phyloP scores from a whole-genome alignment of 2,888 invertebrate genomes.

The Tipula unca region DNA sequence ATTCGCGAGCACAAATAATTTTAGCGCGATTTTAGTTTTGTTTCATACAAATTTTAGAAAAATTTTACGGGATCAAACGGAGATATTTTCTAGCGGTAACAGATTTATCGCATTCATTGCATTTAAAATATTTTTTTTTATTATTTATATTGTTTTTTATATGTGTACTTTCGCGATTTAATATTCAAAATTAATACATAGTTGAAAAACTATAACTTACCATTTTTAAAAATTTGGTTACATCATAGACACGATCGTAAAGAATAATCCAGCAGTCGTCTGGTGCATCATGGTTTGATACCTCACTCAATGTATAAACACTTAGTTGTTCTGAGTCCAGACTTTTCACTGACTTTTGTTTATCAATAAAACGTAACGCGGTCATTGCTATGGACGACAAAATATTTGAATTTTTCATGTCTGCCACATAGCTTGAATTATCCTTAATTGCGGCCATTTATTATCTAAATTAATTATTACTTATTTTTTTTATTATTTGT shows the following conservation, averaged over 20 bases:
- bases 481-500: background rate
- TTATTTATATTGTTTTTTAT: background rate
- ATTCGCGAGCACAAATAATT: no score
- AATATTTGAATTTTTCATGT: slow-evolving; percentile 17
- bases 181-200: background rate
- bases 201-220: slow-evolving; percentile 43
- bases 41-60: background rate
- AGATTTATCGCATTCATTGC: background rate
- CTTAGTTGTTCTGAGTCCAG: slow-evolving; percentile 26
- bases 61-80: background rate
- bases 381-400: slow-evolving; percentile 21
- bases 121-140: background rate
- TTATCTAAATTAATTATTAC: background rate
- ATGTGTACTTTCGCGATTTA: background rate
- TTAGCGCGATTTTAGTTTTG: background rate
- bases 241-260: slow-evolving; percentile 77
- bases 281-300: slow-evolving; percentile 61
- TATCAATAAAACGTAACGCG: slow-evolving; percentile 23
- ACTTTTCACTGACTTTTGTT: slow-evolving; percentile 17
- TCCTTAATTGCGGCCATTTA: background rate
- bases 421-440: background rate
- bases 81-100: background rate
- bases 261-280: slow-evolving; percentile 81
- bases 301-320: slow-evolving; percentile 60
- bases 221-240: slow-evolving; percentile 64